Evolutionary conservation across 2,113 vertebrate genomes (phyloP).

Genomic region (Tragelaphus strepsiceros): DNA sequence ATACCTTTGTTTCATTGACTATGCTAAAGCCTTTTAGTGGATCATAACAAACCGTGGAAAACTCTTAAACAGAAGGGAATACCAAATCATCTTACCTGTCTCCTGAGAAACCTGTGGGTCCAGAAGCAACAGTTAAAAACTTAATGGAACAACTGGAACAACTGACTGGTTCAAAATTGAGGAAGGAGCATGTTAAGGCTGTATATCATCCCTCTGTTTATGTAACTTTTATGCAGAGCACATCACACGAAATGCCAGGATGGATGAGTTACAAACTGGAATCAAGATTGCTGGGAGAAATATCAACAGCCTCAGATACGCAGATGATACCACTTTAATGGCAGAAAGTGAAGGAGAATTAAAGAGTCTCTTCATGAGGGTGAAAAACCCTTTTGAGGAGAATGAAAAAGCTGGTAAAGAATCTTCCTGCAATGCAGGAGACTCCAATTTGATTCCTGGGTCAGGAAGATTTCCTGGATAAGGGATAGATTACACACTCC

Average conservation of each 20-base stretch:
- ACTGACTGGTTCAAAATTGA: neutral
- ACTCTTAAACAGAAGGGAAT: neutral
- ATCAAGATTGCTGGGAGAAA: neutral
- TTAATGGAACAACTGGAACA: neutral
- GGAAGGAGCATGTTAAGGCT: neutral
- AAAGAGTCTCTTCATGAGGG: neutral
- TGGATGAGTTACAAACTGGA: neutral
- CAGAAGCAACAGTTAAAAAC: neutral
- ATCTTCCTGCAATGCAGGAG: neutral
- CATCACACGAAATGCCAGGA: neutral
- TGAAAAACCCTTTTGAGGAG: neutral
- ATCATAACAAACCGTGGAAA: neutral
- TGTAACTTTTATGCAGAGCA: neutral
- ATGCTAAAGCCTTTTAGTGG: neutral
- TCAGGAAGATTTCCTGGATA: neutral
- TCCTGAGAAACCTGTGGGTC: neutral
- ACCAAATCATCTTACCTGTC: neutral
- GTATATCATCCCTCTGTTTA: neutral
- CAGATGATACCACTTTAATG: neutral
- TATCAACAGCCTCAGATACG: neutral
- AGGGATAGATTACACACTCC: neutral
- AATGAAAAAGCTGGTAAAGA: neutral
- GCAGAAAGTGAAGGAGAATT: neutral
- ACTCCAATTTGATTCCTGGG: neutral
- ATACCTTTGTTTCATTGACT: neutral